Conservation (phyloP, 2,888 invertebrate species). For the Philereme transversata region DNA sequence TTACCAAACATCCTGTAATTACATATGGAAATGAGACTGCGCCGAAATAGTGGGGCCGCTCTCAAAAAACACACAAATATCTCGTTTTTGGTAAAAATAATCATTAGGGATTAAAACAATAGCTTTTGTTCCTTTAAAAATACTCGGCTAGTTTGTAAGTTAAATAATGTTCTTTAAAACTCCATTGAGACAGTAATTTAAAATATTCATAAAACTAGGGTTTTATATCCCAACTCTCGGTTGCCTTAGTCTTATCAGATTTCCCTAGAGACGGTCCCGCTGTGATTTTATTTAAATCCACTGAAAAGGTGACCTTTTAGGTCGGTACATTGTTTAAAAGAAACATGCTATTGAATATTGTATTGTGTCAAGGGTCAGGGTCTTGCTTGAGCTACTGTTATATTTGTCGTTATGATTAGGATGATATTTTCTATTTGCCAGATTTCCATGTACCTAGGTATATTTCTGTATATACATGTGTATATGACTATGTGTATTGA, state of each 20-base stretch:
- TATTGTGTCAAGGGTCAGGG: constrained; percentile 16
- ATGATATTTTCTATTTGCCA: no score
- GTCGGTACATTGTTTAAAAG: constrained; percentile 13
- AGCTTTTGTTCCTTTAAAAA: no score
- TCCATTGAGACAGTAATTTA: neutral
- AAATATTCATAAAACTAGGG: constrained; percentile 7
- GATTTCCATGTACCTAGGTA: no score
- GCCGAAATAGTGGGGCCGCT: no score
- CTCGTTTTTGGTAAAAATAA: no score
- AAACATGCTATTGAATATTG: constrained; percentile 20
- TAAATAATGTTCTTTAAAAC: neutral
- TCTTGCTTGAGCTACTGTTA: neutral
- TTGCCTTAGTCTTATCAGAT: constrained; percentile 13
- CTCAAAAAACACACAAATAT: no score
- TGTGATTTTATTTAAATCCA: constrained; percentile 20
- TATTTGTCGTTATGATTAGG: neutral
- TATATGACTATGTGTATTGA: no score
- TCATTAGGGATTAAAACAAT: no score
- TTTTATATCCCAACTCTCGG: constrained; percentile 4
- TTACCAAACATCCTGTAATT: no score
- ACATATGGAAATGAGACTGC: no score
- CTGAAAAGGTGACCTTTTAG: constrained; percentile 14
- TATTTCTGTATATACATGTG: no score
- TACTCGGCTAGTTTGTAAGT: no score
- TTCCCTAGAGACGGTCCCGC: constrained; percentile 22